Evolutionary conservation across 2,888 invertebrate species (phyloP).

Genomic region (Laspeyria flexula): DNA sequence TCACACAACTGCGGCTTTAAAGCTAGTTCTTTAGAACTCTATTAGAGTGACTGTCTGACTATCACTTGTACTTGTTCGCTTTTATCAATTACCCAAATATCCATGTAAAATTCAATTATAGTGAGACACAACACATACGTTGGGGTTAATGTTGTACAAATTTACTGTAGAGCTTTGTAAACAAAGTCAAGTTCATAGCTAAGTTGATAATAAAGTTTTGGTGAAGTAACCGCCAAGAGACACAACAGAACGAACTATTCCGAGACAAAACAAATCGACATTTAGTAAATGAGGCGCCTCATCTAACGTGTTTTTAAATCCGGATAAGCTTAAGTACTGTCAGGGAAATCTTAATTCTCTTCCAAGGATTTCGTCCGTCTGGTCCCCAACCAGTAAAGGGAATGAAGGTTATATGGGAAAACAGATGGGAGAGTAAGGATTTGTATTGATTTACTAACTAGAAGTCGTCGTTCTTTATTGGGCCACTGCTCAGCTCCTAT

Average conservation of each 20-base stretch:
- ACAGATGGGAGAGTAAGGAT: background rate
- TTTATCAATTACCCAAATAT: too few species aligned
- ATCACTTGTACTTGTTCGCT: too few species aligned
- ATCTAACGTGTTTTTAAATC: slow-evolving; percentile 29
- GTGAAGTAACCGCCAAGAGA: background rate
- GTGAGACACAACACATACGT: background rate
- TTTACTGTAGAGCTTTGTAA: background rate
- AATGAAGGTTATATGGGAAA: slow-evolving; percentile 4
- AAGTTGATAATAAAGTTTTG: slow-evolving; percentile 6
- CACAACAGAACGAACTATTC: background rate
- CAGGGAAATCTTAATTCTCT: slow-evolving; percentile 23
- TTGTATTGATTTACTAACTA: too few species aligned
- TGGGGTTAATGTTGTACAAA: background rate
- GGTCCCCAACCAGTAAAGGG: slow-evolving; percentile 5
- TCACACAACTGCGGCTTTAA: too few species aligned
- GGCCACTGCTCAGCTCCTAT: too few species aligned
- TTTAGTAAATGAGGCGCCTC: slow-evolving; percentile 19
- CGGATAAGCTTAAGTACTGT: slow-evolving; percentile 17
- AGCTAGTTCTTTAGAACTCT: too few species aligned
- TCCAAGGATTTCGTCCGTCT: slow-evolving; percentile 5
- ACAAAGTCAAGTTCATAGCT: background rate
- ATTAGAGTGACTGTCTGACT: too few species aligned
- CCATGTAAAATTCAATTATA: too few species aligned
- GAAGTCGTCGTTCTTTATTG: too few species aligned
- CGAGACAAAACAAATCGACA: slow-evolving; percentile 20